These are phyloP conservation scores for Molothrus aeneus DNA, from an alignment of 2,797 vertebrate species.

Conservation along the genomic window DNA sequence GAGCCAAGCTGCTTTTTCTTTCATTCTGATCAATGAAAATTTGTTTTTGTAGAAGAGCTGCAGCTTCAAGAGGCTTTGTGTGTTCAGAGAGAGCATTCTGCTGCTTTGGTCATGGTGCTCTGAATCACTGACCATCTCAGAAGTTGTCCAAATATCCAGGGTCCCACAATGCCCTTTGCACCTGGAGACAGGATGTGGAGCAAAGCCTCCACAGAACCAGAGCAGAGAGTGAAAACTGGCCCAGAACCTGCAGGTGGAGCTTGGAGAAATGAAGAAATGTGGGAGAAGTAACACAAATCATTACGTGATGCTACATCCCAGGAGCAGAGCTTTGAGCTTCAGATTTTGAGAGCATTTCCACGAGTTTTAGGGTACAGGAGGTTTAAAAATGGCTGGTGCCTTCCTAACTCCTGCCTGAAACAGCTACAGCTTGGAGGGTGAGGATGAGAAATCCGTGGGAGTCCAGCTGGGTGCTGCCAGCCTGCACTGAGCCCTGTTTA, in stretches of 20 bases:
- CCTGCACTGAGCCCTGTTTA: background rate
- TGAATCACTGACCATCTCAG: background rate
- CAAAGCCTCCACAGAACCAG: background rate
- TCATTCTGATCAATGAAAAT: background rate
- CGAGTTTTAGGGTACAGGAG: background rate
- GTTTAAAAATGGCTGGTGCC: background rate
- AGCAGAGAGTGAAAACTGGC: background rate
- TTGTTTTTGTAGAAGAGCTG: background rate
- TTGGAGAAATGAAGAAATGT: background rate
- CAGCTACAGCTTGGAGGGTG: background rate
- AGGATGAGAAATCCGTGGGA: background rate
- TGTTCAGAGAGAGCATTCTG: background rate
- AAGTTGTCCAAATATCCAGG: background rate
- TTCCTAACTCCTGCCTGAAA: background rate
- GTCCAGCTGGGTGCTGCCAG: background rate
- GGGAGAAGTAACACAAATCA: background rate
- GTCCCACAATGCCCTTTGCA: background rate
- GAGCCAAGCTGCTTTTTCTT: background rate
- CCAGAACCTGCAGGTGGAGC: background rate
- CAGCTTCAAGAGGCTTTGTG: background rate
- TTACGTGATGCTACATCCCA: rapidly evolving
- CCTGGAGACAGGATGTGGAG: background rate
- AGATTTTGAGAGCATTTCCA: background rate
- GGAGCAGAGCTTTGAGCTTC: background rate
- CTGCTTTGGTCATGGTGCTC: background rate